A percentile compares a stretch with the other conserved stretches of the same genome.
These are phyloP conservation scores for Temnothorax ravouxi DNA, from an alignment of 2,888 invertebrate species.

Conservation along the genomic window DNA sequence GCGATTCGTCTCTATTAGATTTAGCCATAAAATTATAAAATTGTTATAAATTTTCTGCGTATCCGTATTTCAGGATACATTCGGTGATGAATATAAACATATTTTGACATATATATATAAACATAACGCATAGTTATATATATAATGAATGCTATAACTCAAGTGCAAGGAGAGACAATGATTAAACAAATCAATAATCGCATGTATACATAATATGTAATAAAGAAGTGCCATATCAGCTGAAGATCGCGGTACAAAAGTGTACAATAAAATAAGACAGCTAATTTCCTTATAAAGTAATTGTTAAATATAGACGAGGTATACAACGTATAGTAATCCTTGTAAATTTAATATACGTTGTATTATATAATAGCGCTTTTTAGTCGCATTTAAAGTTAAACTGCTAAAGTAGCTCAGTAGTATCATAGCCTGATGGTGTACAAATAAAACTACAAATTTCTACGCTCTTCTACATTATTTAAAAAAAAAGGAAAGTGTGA, in stretches of 20 bases:
- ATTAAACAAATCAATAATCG: constrained; percentile 18
- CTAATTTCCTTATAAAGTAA: constrained; percentile 48
- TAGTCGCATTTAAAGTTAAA: constrained; percentile 6
- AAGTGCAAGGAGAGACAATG: background rate
- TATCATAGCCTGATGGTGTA: constrained; percentile 21
- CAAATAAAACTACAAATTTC: constrained; percentile 3
- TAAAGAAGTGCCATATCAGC: constrained; percentile 29
- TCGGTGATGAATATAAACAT: background rate
- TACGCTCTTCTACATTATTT: background rate
- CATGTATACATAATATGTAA: constrained; percentile 44
- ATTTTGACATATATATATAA: background rate
- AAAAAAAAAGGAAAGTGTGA: background rate
- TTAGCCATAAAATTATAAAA: constrained; percentile 23
- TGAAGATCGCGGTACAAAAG: constrained; percentile 44
- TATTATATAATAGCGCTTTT: background rate
- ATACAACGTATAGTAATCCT: constrained; percentile 10
- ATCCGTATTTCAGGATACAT: background rate
- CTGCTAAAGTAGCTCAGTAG: background rate
- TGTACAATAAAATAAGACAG: constrained; percentile 31
- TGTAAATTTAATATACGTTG: constrained; percentile 11
- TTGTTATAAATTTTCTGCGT: constrained; percentile 4
- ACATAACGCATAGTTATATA: background rate
- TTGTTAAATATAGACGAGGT: constrained; percentile 44
- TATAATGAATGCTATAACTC: background rate
- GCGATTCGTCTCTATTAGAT: background rate